Evolutionary conservation across 1,140 invertebrate genomes (phyloP), one percentile per base, ranked within the genome.

Genomic region (Drosophila auraria): DNA sequence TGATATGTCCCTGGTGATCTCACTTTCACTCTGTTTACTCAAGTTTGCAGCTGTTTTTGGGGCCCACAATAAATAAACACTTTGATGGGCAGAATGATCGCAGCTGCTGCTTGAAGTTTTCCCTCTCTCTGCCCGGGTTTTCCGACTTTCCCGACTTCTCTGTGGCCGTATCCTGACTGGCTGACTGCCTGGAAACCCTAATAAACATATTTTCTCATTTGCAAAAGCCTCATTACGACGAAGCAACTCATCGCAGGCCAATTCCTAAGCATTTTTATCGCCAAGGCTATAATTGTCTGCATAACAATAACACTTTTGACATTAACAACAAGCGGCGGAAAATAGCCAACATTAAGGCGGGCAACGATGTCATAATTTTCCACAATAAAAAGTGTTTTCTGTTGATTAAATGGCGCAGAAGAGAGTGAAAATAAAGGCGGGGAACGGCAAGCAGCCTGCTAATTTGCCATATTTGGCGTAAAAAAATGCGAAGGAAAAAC

Each of bases 301-400:
- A 87, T 87, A 87, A 87, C 84, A 87, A 87, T 87, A 87, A 87
- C 84, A 87, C 73, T 87, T 87, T 87, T 87, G 80, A 89, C 83
- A 87, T 87, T 87, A 87, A 74, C 83, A 89, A 80, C 83, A 76
- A 36, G 70, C 68, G 77, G 54, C 61, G 75, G 61, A 68, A 62
- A 76, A 62, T 77, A 60, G 45, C 63, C 74, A 51, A 53, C 70
- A 71, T 71, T 72, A 72, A 54, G 45, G 54, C 40, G 25, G 75
- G 58, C 80, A 79, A 68, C 81, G 79, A 83, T 89, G 78, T 90
- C 84, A 87, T 89, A 90, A 89, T 89, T 89, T 84, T 84, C 53
- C 69, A 90, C 84, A 89, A 90, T 89, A 89, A 89, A 89, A 89
- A 90, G 86, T 90, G 86, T 87, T 89, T 90, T 89, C 54, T 82